Base-by-base conservation (phyloP, 2,113 vertebrate genomes). In the Glaucomys volans region DNA sequence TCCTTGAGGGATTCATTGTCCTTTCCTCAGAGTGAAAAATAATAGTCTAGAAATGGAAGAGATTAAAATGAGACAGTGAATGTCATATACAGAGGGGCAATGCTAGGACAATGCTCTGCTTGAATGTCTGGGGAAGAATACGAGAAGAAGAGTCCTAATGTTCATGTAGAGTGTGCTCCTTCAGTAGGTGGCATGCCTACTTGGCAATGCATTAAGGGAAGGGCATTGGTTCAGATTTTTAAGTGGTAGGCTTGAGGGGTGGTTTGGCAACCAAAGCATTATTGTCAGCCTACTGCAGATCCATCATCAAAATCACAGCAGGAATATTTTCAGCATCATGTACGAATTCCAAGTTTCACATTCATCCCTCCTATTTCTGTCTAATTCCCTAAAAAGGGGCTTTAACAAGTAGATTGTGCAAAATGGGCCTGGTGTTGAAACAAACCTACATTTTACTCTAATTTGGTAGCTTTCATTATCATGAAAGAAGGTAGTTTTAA, bases 311-410 rank as follows among this genome's bases (percentile, higher is more conserved):
- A 75, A 89, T 20, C 32, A 66, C 8, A 18, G 20, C 0, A 72
- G 24, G n/a, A 67, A 28, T 82, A 35, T 42, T 76, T 6, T 59
- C 26, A 85, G 28, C 40, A n/a, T 22, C 14, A 64, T 44, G n/a
- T 17, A 86, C 13, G 4, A 47, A 40, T 22, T 54, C 1, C 32
- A 76, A 1, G 2, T 18, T 75, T 8, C 28, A 52, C 8, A 64
- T 18, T 66, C 11, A 62, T 47, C 10, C 26, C 81, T 80, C 81
- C 3, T 24, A 74, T 74, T 75, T 88, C 13, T 85, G 2, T 42
- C 7, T 42, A 79, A 32, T 28, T 1, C 9, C 6, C 5, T 35
- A 47, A 28, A 71, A 76, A 30, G 5, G 4, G 1, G 0, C 14
- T 30, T 4, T 52, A 72, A 67, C 0, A 75, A 17, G 28, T 28